Percentiles rank a stretch among this genome's conserved stretches.
Conservation (phyloP, 2,888 invertebrate species). For the Cheilosia grossa region DNA sequence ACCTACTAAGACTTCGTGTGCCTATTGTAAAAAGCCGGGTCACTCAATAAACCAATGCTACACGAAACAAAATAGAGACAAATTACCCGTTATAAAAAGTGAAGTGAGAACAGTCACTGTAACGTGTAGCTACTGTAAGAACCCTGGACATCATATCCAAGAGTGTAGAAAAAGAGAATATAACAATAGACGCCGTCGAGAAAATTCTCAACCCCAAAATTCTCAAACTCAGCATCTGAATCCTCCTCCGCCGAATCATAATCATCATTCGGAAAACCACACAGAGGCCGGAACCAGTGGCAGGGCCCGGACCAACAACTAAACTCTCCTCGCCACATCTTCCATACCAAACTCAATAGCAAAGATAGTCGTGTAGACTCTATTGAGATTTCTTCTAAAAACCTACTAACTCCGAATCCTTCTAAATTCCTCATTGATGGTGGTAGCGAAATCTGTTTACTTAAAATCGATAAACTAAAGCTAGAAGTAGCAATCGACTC, state of each 20-base stretch:
- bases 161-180: neutral
- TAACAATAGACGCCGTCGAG: neutral
- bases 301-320: neutral
- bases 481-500: neutral
- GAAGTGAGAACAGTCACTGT: neutral
- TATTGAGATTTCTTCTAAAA: neutral
- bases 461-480: neutral
- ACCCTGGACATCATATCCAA: neutral
- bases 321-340: neutral
- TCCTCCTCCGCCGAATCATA: neutral
- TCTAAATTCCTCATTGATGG: neutral
- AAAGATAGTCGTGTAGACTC: neutral
- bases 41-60: too few relatives aligned
- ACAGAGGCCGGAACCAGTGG: neutral
- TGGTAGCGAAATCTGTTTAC: constrained; percentile 37
- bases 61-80: too few relatives aligned
- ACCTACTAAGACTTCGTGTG: too few relatives aligned
- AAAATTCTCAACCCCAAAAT: neutral
- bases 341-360: neutral
- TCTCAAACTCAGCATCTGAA: neutral
- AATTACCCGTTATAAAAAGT: neutral
- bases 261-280: neutral
- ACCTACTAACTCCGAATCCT: neutral
- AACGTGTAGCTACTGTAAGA: neutral
- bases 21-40: too few relatives aligned